Base-by-base conservation (phyloP, 2,797 vertebrate genomes). In the Gastrophryne carolinensis region DNA sequence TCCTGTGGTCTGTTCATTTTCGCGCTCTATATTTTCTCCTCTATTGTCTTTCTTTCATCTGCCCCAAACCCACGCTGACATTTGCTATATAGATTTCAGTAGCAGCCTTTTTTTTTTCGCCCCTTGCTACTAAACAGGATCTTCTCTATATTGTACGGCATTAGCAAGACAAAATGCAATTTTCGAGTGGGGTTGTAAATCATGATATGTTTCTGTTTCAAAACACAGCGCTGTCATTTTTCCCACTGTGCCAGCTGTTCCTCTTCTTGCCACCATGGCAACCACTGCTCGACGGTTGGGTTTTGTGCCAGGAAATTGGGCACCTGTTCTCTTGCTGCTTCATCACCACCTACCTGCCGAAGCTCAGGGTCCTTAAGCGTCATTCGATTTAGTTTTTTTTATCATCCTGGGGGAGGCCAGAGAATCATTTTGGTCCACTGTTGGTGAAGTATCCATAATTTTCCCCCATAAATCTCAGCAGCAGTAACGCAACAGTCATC, bases 191-290 rank as follows among this genome's bases (percentile, higher is more conserved):
- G 47, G 52, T 24, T 70, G 37, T 77, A 52, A 60, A 77, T 71
- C 58, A 65, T 77, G 67, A 77, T 77, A 64, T 23, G 62, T 77
- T 77, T 77, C 75, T 58, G 58, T 77, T 77, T 77, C 75, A 71
- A 57, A 64, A 64, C 67, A 77, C 75, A 30, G 50, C 29, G 74
- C 67, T 77, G 75, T 71, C 74, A 76, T 56, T 63, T 69, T 56
- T 65, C 75, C 67, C 58, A 71, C 75, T 71, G 66, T 77, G 75
- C 75, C 75, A 77, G 75, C 75, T 77, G 75, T 77, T 76, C 67
- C 19, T 57, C 24, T 69, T 57, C 75, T 32, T 71, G 75, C 67
- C 75, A 71, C 75, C 75, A 77, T 77, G 56, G 75, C 75, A 71
- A 77, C 75, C 75, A 64, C 67, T 44, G 67, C 34, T 50, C 64